A percentile compares a stretch with the other conserved stretches of the same genome.
phyloP scores from a whole-genome alignment of 2,888 invertebrate genomes.

The Archips crataeganus region DNA sequence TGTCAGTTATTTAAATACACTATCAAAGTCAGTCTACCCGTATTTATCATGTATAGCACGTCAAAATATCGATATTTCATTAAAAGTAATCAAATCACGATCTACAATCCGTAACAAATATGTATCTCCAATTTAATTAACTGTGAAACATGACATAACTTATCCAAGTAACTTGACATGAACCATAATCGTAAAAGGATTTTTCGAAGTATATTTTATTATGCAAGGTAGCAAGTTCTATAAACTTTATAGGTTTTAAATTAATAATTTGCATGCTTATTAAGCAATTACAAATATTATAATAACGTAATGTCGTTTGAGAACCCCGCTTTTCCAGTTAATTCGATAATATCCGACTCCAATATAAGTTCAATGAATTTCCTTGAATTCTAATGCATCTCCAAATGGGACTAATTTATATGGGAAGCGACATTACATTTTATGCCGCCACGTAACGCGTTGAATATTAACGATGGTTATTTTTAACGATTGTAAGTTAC shows the following conservation, averaged over 20 bases:
- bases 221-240: not conserved
- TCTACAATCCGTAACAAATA: too few species aligned
- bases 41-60: too few species aligned
- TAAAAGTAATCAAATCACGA: too few species aligned
- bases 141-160: too few species aligned
- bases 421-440: conserved; percentile 57
- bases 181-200: not conserved
- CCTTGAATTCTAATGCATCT: conserved; percentile 64
- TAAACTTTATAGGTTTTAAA: not conserved
- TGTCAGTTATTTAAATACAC: not conserved
- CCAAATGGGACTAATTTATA: conserved; percentile 53
- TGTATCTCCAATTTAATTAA: too few species aligned
- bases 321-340: conserved; percentile 33
- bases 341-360: conserved; percentile 41
- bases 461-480: conserved; percentile 53
- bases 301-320: not conserved
- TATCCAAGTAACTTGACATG: too few species aligned
- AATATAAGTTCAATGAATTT: conserved; percentile 61
- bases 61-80: too few species aligned
- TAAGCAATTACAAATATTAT: not conserved
- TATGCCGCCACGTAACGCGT: conserved; percentile 53
- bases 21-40: too few species aligned
- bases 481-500: conserved; percentile 16
- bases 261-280: not conserved
- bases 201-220: not conserved